Conservation (phyloP, 2,888 invertebrate genomes). For the Campoplex nolae region DNA sequence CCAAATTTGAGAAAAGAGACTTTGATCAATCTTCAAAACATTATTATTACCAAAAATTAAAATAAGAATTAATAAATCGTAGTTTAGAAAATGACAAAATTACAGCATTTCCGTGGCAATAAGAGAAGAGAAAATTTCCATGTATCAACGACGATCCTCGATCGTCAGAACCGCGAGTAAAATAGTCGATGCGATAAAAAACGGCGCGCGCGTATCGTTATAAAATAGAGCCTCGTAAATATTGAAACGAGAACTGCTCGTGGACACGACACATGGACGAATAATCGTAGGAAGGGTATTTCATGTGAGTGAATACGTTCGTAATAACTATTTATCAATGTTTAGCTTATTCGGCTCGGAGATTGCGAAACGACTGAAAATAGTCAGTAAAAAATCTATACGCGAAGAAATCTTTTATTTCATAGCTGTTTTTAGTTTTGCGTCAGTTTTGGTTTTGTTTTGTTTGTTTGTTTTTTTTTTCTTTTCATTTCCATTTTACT, state of each 20-base stretch:
- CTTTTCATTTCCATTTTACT: neutral
- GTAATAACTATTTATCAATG: conserved; percentile 55
- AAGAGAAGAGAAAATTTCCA: conserved; percentile 5
- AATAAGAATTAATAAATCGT: neutral
- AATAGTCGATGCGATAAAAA: conserved; percentile 8
- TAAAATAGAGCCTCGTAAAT: neutral
- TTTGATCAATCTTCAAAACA: neutral
- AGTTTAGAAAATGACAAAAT: neutral
- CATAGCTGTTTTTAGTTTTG: neutral
- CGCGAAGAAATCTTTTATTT: conserved; percentile 64
- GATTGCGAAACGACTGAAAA: conserved; percentile 62
- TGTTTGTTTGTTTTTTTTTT: neutral
- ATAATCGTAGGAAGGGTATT: conserved; percentile 43
- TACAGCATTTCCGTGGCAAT: neutral
- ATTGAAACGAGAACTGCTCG: neutral
- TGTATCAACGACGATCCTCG: neutral
- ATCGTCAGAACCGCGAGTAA: neutral
- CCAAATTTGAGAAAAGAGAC: neutral
- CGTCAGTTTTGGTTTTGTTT: neutral
- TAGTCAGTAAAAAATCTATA: conserved; percentile 73
- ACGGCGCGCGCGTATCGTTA: conserved; percentile 5
- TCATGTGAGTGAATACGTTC: conserved; percentile 44
- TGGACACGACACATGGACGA: conserved; percentile 50
- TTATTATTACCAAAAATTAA: too few species aligned
- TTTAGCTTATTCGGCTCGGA: conserved; percentile 61